Evolutionary conservation across 2,797 vertebrate species (phyloP).

Genomic region (Siniperca scherzeri): DNA sequence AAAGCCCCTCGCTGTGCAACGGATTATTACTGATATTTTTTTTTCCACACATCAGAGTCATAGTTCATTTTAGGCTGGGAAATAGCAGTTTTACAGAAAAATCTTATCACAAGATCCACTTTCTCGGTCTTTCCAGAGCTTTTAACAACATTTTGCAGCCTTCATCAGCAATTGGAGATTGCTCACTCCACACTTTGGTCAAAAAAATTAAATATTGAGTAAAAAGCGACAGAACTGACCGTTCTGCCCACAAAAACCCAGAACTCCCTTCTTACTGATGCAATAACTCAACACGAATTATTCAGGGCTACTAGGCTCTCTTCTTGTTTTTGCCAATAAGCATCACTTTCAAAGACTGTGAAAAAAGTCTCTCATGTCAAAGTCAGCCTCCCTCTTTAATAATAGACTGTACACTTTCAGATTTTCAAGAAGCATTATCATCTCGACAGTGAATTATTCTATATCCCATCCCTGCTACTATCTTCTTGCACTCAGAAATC

Average conservation of each 20-base stretch:
- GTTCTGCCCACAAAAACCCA: neutral
- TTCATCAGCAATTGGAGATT: neutral
- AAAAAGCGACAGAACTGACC: neutral
- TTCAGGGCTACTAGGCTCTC: neutral
- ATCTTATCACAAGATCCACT: neutral
- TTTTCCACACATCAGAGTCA: too few relatives aligned
- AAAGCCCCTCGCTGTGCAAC: too few relatives aligned
- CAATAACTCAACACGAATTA: neutral
- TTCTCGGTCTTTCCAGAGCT: neutral
- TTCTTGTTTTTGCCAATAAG: neutral
- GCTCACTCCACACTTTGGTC: too few relatives aligned
- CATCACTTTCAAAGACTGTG: slow-evolving; percentile 2
- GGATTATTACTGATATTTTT: too few relatives aligned
- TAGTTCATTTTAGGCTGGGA: too few relatives aligned
- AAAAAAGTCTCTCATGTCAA: neutral
- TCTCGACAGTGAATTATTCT: neutral
- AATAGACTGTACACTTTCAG: neutral
- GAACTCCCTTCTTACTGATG: neutral
- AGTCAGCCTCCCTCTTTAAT: neutral
- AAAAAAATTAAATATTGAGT: neutral
- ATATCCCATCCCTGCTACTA: neutral
- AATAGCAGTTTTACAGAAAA: too few relatives aligned
- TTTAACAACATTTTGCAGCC: neutral
- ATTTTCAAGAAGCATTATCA: neutral
- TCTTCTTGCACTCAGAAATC: too few relatives aligned